Evolutionary conservation across 2,113 vertebrate species (phyloP).

Genomic region (Eulacestoma nigropectus): DNA sequence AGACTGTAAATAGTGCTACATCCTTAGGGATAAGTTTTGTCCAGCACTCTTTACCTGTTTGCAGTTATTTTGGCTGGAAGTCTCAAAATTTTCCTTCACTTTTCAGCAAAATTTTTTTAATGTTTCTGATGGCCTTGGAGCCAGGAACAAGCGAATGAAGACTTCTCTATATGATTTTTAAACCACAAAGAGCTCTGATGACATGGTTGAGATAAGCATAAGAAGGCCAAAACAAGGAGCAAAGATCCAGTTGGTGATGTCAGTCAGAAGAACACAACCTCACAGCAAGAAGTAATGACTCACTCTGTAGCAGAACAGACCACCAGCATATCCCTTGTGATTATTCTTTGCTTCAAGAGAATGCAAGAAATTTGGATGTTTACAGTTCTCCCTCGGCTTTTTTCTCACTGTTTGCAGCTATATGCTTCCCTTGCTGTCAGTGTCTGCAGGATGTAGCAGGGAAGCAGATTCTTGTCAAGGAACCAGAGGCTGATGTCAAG

Average conservation of each 20-base stretch:
- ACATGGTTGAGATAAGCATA: not conserved
- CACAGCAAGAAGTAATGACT: not conserved
- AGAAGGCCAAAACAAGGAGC: not conserved
- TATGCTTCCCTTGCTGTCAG: not conserved
- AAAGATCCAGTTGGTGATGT: not conserved
- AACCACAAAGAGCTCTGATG: not conserved
- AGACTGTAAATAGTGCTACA: not conserved
- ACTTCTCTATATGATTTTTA: not conserved
- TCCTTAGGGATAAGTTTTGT: not conserved
- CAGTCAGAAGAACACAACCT: not conserved
- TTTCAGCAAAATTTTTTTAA: not conserved
- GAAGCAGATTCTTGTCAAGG: not conserved
- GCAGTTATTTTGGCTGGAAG: not conserved
- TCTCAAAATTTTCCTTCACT: not conserved
- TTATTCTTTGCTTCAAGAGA: not conserved
- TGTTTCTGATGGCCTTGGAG: not conserved
- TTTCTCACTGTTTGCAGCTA: not conserved
- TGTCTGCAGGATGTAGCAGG: rapidly evolving
- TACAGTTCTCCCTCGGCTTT: not conserved
- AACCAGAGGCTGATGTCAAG: not conserved
- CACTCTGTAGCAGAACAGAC: not conserved
- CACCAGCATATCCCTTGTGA: not conserved
- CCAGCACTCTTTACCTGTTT: not conserved
- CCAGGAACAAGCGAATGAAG: not conserved
- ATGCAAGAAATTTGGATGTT: not conserved